Evolutionary conservation across 2,113 vertebrate species (phyloP).

Genomic region (Anhinga rufa): DNA sequence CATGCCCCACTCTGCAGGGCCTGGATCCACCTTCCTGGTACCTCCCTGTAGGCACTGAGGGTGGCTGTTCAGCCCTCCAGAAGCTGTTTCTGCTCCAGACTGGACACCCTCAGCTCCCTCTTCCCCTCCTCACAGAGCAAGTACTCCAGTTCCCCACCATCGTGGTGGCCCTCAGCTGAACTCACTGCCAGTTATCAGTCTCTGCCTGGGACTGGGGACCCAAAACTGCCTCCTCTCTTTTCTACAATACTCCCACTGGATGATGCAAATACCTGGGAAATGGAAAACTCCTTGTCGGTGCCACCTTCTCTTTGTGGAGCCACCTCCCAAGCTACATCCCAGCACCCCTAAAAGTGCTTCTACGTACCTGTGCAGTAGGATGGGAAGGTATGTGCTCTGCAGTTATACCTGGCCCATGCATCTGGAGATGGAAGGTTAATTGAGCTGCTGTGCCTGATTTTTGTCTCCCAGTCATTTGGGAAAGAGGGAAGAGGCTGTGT

Average conservation of each 20-base stretch:
- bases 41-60: background rate
- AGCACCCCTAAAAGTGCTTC: background rate
- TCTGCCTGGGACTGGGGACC: background rate
- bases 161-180: background rate
- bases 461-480: background rate
- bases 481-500: background rate
- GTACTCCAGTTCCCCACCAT: background rate
- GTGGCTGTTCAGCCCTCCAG: background rate
- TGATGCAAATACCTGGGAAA: background rate
- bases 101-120: background rate
- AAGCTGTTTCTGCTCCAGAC: background rate
- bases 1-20: background rate
- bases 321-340: background rate
- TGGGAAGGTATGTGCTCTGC: background rate
- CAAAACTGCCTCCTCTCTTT: background rate
- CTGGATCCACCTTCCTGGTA: background rate
- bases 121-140: background rate
- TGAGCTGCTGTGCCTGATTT: background rate
- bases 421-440: background rate
- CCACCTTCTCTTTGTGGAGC: background rate
- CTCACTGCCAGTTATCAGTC: background rate
- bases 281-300: background rate
- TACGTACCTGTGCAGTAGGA: fast-evolving
- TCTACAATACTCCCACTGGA: background rate
- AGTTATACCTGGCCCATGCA: background rate